A percentile compares a stretch with the other conserved stretches of the same genome.
Evolutionary conservation across 1,140 invertebrate genomes (phyloP).

Genomic region (Acyrthosiphon pisum): DNA sequence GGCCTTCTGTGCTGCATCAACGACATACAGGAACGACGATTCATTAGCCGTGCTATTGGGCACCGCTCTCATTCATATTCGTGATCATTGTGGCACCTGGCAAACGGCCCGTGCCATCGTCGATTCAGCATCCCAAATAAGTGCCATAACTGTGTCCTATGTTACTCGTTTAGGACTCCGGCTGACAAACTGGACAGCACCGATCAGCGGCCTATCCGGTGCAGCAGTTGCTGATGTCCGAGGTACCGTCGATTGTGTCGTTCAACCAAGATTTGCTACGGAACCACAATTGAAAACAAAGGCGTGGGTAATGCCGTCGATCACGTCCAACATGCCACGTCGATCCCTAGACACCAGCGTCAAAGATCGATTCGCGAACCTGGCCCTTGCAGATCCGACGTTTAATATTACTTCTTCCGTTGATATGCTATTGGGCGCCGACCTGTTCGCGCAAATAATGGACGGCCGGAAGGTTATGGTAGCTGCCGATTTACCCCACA

Average conservation of each 20-base stretch:
- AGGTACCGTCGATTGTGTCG: neutral
- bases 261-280: neutral
- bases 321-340: neutral
- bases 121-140: neutral
- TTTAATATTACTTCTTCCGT: neutral
- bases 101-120: neutral
- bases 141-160: neutral
- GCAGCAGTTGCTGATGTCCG: neutral
- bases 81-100: neutral
- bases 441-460: neutral
- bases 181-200: neutral
- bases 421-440: neutral
- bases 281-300: neutral
- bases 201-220: neutral
- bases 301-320: neutral
- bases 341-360: neutral
- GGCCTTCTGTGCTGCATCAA: neutral
- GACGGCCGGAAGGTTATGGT: neutral
- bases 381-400: neutral
- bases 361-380: neutral
- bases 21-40: neutral
- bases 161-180: neutral
- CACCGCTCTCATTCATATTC: neutral
- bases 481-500: neutral
- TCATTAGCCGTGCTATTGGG: neutral